Percentiles rank a stretch among this genome's conserved stretches.
phyloP scores from a whole-genome alignment of 2,888 invertebrate species.

The Philereme transversata region DNA sequence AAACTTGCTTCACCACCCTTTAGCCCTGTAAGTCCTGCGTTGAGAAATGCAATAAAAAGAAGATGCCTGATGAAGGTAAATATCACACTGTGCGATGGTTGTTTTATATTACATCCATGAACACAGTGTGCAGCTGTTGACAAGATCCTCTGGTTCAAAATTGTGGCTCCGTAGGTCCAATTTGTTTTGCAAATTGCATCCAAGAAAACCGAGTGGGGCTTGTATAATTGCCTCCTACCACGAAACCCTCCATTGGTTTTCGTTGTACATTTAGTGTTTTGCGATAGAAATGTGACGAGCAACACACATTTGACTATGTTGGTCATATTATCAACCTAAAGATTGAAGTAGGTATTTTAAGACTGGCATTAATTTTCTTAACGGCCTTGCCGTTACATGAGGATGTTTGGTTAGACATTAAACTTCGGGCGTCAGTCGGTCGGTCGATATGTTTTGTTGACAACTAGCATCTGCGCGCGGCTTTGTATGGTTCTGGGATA shows the following conservation, averaged over 20 bases:
- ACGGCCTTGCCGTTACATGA: slow-evolving; percentile 13
- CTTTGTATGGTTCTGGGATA: no score
- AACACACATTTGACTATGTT: slow-evolving; percentile 12
- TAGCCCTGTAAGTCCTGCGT: no score
- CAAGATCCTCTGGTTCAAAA: slow-evolving; percentile 44
- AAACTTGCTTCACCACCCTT: no score
- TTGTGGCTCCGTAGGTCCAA: slow-evolving; percentile 45
- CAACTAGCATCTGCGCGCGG: no score
- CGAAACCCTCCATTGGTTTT: slow-evolving; percentile 33
- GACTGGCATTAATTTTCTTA: slow-evolving; percentile 15
- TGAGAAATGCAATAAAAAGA: no score
- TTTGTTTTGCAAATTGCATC: slow-evolving; percentile 9
- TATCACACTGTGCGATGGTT: not conserved
- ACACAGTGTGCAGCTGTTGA: slow-evolving; percentile 50
- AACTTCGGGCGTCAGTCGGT: not conserved
- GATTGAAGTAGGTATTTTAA: not conserved
- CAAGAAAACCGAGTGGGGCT: slow-evolving; percentile 33
- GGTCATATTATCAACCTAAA: slow-evolving; percentile 1
- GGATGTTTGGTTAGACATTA: slow-evolving; percentile 7
- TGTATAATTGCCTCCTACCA: slow-evolving; percentile 38
- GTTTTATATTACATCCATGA: slow-evolving; percentile 5
- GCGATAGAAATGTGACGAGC: slow-evolving; percentile 5
- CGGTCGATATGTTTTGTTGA: not conserved
- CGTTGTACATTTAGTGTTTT: slow-evolving; percentile 2
- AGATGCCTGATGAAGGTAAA: no score